Evolutionary conservation across 2,113 vertebrate species (phyloP).

Genomic region (Myotis brandtii): DNA sequence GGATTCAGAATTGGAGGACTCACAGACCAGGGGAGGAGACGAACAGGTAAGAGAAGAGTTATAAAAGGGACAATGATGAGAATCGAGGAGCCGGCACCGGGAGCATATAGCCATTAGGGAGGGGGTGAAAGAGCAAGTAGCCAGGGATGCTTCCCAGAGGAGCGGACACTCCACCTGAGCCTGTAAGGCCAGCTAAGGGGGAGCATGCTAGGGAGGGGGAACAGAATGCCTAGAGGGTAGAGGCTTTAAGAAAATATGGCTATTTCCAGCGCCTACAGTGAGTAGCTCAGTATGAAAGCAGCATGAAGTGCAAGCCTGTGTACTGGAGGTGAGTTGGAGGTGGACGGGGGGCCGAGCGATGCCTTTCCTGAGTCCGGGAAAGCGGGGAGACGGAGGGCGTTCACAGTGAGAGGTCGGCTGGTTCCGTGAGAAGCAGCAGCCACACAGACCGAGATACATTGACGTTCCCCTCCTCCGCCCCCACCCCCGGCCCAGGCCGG

Average conservation of each 20-base stretch:
- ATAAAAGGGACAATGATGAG: background rate
- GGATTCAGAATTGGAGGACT: background rate
- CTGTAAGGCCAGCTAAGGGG: slow-evolving; percentile 29
- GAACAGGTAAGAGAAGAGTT: background rate
- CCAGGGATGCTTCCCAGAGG: slow-evolving; percentile 39
- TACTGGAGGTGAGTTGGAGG: background rate
- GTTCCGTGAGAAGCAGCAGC: background rate
- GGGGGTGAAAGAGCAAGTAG: background rate
- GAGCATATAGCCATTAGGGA: background rate
- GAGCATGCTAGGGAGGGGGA: slow-evolving; percentile 7
- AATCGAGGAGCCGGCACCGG: background rate
- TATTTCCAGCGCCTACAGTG: background rate
- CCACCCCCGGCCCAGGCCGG: no score
- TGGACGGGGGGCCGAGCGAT: background rate
- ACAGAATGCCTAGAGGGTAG: slow-evolving; percentile 30
- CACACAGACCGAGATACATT: background rate
- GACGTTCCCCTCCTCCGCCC: background rate
- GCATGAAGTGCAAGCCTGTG: background rate
- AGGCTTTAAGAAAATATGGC: background rate
- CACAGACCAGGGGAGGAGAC: background rate
- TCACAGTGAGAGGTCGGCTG: background rate
- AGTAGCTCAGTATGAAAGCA: background rate
- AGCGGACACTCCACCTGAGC: slow-evolving; percentile 13
- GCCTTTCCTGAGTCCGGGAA: background rate
- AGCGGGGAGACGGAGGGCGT: background rate